Base-by-base conservation (phyloP, 2,888 invertebrate species). In the Pachymerium ferrugineum region DNA sequence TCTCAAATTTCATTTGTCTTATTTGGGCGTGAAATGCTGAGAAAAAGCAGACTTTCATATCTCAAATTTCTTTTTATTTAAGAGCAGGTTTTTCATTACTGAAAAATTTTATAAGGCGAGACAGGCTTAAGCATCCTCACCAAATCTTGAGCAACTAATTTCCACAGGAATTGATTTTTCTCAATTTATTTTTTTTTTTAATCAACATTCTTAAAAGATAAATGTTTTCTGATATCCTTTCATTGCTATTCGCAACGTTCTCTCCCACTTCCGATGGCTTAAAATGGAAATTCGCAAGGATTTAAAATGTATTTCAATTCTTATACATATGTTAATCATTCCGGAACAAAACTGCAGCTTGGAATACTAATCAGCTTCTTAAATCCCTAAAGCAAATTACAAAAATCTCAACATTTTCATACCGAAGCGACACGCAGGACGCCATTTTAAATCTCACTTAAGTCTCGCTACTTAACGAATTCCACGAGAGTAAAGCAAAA, bases 231-330 rank as follows among this genome's bases (percentile, higher is more conserved):
- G n/a, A 14, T 47, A 47, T 16, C 16, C 47, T 1, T 47, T 47
- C 47, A 47, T 47, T 47, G 47, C 47, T 47, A 47, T 47, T 47
- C 47, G 8, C 16, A 14, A 16, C 6, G 47, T 16, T 14, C 16
- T 8, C 47, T 1, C 47, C 3, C 16, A 47, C 47, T 19, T 47
- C 47, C 47, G n/a, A 19, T 22, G 47, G 47, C 47, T 47, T 47
- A 47, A 47, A 47, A 47, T 47, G 47, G 4, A 47, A 47, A 47
- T 47, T 47, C 47, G 22, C 47, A 47, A 47, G 47, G 47, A 47
- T 47, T 47, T 47, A 47, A 47, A 47, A 16, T 47, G 47, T 47
- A 47, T 47, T 47, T 47, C 47, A 47, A 47, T 47, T 47, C 47
- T 47, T 47, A 47, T 47, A 47, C 47, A 47, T 47, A 47, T 47